Conservation (phyloP, 2,797 vertebrate genomes). For the Natrix natrix region DNA sequence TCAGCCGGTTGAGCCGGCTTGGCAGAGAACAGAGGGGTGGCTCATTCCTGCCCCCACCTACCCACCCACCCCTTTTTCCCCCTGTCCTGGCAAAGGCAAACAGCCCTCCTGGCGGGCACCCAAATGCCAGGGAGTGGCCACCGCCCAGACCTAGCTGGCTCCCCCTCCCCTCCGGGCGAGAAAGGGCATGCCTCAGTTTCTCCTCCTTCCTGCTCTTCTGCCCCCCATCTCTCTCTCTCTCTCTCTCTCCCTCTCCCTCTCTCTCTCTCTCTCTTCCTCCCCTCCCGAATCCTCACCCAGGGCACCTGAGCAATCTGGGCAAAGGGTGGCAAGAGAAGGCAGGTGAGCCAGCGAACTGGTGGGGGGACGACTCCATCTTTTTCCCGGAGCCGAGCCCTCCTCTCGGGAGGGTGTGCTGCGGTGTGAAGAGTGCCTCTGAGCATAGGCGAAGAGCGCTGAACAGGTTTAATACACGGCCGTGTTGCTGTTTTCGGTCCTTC, state of each 20-base stretch:
- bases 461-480: background rate
- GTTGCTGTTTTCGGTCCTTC: background rate
- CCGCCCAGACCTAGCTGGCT: background rate
- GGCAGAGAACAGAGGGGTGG: background rate
- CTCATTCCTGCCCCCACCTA: background rate
- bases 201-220: background rate
- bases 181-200: background rate
- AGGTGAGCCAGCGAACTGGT: background rate
- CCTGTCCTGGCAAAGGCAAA: background rate
- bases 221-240: background rate
- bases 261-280: no score
- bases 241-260: background rate
- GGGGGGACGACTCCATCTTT: background rate
- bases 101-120: background rate
- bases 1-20: background rate
- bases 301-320: background rate
- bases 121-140: background rate
- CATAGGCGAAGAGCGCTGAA: background rate
- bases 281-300: background rate
- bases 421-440: background rate
- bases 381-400: background rate
- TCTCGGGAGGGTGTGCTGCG: background rate
- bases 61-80: background rate
- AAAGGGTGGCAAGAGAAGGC: background rate
- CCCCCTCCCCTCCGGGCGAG: background rate